phyloP scores from a whole-genome alignment of 2,797 vertebrate species.

The Catamblyrhynchus diadema region DNA sequence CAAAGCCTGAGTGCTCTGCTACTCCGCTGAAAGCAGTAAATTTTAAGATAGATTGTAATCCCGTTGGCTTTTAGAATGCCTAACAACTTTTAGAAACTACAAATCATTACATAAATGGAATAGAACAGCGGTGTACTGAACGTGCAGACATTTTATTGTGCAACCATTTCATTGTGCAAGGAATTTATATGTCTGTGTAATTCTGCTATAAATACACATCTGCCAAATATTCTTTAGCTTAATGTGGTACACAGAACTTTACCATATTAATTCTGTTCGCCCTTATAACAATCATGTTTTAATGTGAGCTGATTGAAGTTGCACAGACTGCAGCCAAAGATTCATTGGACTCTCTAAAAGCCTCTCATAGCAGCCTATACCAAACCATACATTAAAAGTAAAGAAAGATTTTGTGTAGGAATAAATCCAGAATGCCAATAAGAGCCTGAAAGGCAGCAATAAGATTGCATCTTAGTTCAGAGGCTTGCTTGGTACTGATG shows the following conservation, averaged over 20 bases:
- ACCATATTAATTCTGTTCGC: constrained; percentile 66
- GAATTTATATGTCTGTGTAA: constrained; percentile 51
- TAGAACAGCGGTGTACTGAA: constrained; percentile 54
- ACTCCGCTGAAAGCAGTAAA: constrained; percentile 72
- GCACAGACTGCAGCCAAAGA: constrained; percentile 38
- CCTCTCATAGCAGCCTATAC: constrained; percentile 61
- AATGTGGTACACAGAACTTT: constrained; percentile 53
- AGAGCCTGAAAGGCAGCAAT: constrained; percentile 45
- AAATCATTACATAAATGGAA: constrained; percentile 74
- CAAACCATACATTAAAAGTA: constrained; percentile 67
- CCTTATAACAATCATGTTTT: constrained; percentile 63
- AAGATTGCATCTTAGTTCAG: constrained; percentile 27
- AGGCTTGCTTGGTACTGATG: constrained; percentile 22
- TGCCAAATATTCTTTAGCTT: constrained; percentile 62
- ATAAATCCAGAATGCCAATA: constrained; percentile 65
- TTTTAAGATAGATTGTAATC: constrained; percentile 72
- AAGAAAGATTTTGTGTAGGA: constrained; percentile 53
- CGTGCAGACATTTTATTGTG: constrained; percentile 39
- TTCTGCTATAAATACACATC: constrained; percentile 64
- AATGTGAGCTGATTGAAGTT: constrained; percentile 67
- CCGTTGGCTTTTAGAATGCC: constrained; percentile 67
- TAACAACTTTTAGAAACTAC: constrained; percentile 70
- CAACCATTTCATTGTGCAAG: constrained; percentile 45
- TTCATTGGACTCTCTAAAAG: constrained; percentile 72
- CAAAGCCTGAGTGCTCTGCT: constrained; percentile 70